Percentiles rank a stretch among this genome's conserved stretches.
Evolutionary conservation across 2,888 invertebrate genomes (phyloP).

Genomic region (Cryptocephalus moraei): DNA sequence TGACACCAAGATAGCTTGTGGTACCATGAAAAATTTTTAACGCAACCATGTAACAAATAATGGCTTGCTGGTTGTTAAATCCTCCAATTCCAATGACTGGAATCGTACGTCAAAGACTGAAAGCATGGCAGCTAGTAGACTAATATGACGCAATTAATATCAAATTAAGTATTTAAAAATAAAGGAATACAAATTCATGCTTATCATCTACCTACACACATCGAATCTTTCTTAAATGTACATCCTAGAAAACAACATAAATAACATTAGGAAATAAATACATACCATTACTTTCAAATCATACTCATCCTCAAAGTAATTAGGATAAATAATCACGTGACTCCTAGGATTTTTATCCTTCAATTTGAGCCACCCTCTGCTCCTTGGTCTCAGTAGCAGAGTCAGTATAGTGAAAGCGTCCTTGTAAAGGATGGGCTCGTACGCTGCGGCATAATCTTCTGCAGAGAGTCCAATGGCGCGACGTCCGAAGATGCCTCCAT

Average conservation of each 20-base stretch:
- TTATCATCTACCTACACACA: too few species aligned
- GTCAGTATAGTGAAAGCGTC: conserved; percentile 20
- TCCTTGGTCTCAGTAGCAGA: conserved; percentile 59
- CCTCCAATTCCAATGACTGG: too few species aligned
- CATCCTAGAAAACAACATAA: background rate
- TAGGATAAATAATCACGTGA: conserved; percentile 78
- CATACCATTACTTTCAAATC: conserved; percentile 65
- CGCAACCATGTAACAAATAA: too few species aligned
- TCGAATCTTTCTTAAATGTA: background rate
- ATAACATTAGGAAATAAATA: conserved; percentile 6
- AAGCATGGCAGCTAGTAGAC: too few species aligned
- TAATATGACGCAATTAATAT: too few species aligned
- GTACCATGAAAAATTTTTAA: too few species aligned
- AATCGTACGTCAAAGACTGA: too few species aligned
- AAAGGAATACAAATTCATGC: too few species aligned
- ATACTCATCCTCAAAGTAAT: conserved; percentile 65
- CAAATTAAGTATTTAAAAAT: too few species aligned
- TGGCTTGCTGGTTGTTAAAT: too few species aligned
- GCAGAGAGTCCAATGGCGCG: conserved; percentile 57
- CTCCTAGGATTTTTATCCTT: conserved; percentile 57
- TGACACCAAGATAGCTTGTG: too few species aligned
- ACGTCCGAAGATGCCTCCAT: conserved; percentile 66
- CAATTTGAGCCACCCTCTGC: conserved; percentile 58
- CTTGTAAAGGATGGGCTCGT: conserved; percentile 56
- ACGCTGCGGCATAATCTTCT: conserved; percentile 56